Evolutionary conservation across 2,797 vertebrate genomes (phyloP).

Genomic region (Rhabdophis nuchalis): DNA sequence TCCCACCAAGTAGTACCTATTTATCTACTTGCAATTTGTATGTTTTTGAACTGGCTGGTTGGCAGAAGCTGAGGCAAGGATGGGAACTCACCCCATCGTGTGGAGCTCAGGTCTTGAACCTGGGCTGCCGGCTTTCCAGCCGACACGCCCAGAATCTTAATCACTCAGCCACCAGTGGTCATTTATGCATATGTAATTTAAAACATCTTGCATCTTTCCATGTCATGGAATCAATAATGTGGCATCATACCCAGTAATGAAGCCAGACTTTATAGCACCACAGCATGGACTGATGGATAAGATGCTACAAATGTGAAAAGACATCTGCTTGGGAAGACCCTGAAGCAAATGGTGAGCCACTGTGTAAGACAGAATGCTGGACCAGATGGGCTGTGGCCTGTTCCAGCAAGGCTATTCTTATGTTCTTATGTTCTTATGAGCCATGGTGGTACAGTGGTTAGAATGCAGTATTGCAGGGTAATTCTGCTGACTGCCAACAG

Average conservation of each 20-base stretch:
- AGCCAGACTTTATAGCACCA: not conserved
- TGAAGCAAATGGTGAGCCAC: no score
- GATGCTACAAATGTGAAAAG: not conserved
- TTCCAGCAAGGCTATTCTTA: no score
- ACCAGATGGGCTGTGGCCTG: no score
- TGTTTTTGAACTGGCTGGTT: not conserved
- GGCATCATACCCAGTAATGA: not conserved
- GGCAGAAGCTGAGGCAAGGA: not conserved
- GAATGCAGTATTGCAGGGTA: no score
- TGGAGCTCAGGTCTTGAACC: not conserved
- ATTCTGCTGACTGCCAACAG: no score
- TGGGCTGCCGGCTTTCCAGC: not conserved
- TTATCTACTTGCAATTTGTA: not conserved
- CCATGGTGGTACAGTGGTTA: no score
- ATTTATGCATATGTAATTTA: not conserved
- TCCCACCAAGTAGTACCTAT: not conserved
- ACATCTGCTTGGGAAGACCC: no score
- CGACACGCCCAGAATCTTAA: not conserved
- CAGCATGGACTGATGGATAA: not conserved
- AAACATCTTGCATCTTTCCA: not conserved
- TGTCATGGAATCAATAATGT: not conserved
- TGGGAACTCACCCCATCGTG: not conserved
- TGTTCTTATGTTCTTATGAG: no score
- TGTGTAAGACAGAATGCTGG: no score
- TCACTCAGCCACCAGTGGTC: not conserved